Evolutionary conservation across 2,888 invertebrate genomes (phyloP), one percentile per base, ranked within the genome.

Genomic region (Drosophila koepferae): DNA sequence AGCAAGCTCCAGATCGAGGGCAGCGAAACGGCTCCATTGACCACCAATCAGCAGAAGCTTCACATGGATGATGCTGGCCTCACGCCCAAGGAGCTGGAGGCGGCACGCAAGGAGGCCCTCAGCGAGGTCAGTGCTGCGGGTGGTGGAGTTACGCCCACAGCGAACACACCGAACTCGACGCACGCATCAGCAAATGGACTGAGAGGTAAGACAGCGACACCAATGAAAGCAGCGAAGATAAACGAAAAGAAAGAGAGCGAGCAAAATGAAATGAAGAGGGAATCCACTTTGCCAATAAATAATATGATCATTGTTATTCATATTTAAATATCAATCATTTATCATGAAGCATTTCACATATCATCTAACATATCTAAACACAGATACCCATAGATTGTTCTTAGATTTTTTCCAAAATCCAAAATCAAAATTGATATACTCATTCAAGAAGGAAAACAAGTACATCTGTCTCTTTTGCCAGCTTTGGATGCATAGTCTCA

Each of bases 21-120:
- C 48, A 92, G 92, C 41, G 92, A 92, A 72, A 92, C 92, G 44
- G 89, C 92, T 12, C 92, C 92, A 6, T 71, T 92, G 63, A 92
- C 92, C 23, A 91, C 86, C 63, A 91, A 92, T 69, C 92, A 92
- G 74, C 86, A 92, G 62, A 92, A 91, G 78, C 67, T 90, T 20
- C 90, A 91, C 43, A 89, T 91, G 55, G 92, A 92, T 58, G 80
- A 89, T 56, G 88, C 82, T 28, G 90, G 79, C 31, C 48, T 89
- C 9, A 85, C 82, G 56, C 78, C 80, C 61, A 92, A 91, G 68
- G 91, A 92, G 71, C 28, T 90, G 49, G 91, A 91, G 68, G 83
- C 91, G 53, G 84, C 82, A 28, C 77, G 72, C 48, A 81, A 77
- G 60, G 80, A 82, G 49, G 78, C 86, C 0, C 62, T 77, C 5